These are phyloP conservation scores for Embiotoca jacksoni DNA, from an alignment of 2,113 vertebrate genomes.

Conservation along the genomic window DNA sequence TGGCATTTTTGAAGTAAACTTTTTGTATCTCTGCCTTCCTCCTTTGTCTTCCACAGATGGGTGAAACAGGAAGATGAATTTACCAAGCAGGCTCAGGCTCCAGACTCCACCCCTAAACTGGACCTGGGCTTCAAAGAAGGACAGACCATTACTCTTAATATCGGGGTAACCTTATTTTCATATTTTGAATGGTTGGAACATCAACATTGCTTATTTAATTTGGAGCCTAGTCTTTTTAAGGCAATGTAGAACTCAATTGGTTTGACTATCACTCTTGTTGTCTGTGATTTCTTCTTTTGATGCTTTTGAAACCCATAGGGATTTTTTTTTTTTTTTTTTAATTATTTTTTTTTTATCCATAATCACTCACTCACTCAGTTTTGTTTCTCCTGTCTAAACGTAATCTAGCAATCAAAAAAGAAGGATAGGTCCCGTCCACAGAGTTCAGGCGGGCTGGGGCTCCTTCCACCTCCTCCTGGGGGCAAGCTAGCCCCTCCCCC, in stretches of 20 bases:
- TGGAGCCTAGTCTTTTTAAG: too few relatives aligned
- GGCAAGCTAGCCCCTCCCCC: constrained; percentile 88
- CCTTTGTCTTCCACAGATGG: constrained; percentile 85
- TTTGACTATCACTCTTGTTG: too few relatives aligned
- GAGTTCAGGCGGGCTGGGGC: constrained; percentile 88
- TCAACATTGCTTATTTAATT: too few relatives aligned
- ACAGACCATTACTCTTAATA: constrained; percentile 97
- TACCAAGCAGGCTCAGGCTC: constrained; percentile 89
- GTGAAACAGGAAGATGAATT: constrained; percentile 94
- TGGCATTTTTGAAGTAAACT: neutral
- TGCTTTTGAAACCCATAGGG: neutral
- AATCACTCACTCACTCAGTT: neutral
- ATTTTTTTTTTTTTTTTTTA: constrained; percentile 3
- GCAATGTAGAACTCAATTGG: too few relatives aligned
- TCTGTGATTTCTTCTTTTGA: too few relatives aligned
- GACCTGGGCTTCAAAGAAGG: constrained; percentile 98
- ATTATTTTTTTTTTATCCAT: neutral
- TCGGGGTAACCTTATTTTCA: constrained; percentile 86
- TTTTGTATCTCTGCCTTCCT: neutral
- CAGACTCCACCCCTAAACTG: constrained; percentile 91
- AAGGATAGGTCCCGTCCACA: constrained; percentile 88
- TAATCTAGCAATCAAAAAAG: constrained; percentile 89
- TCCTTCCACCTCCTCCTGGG: constrained; percentile 93
- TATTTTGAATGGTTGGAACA: neutral
- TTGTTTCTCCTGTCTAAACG: constrained; percentile 16